These are phyloP conservation scores for Lochmaea capreae DNA, from an alignment of 2,888 invertebrate species.

Conservation along the genomic window DNA sequence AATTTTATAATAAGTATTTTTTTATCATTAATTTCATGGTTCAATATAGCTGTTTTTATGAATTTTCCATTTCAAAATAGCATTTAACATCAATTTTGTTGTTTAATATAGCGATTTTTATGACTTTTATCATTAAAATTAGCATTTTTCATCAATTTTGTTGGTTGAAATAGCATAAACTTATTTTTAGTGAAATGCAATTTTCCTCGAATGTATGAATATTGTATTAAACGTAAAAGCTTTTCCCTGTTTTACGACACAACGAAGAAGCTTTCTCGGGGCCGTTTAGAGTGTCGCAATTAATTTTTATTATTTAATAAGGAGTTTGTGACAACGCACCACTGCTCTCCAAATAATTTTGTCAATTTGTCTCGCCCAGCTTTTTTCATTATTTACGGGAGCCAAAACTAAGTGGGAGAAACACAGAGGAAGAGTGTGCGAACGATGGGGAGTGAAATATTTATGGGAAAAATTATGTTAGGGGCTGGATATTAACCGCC, in stretches of 20 bases:
- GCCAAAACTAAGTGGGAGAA: constrained; percentile 2
- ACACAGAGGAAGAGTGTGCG: background rate
- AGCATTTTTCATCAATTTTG: too few relatives aligned
- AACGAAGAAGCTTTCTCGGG: constrained; percentile 19
- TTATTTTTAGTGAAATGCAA: constrained; percentile 3
- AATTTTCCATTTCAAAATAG: too few relatives aligned
- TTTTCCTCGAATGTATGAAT: constrained; percentile 19
- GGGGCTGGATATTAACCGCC: constrained; percentile 15
- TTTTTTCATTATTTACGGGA: constrained; percentile 27
- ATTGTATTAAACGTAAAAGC: constrained; percentile 32
- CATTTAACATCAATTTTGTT: too few relatives aligned
- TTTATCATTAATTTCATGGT: too few relatives aligned
- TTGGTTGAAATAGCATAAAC: too few relatives aligned
- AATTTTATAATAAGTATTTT: too few relatives aligned
- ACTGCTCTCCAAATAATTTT: constrained; percentile 26
- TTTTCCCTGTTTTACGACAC: constrained; percentile 28
- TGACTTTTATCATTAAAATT: too few relatives aligned
- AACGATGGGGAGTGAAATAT: constrained; percentile 21
- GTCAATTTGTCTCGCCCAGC: constrained; percentile 34
- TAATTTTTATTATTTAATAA: constrained; percentile 43
- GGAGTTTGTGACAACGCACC: constrained; percentile 29
- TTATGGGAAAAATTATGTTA: constrained; percentile 18
- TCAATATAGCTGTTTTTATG: too few relatives aligned
- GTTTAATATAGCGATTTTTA: too few relatives aligned
- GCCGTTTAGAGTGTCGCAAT: constrained; percentile 36